Base-by-base conservation (phyloP, 37 sponge, comb jelly and placozoan genomes). In the Halisarca cf. caerulea region DNA sequence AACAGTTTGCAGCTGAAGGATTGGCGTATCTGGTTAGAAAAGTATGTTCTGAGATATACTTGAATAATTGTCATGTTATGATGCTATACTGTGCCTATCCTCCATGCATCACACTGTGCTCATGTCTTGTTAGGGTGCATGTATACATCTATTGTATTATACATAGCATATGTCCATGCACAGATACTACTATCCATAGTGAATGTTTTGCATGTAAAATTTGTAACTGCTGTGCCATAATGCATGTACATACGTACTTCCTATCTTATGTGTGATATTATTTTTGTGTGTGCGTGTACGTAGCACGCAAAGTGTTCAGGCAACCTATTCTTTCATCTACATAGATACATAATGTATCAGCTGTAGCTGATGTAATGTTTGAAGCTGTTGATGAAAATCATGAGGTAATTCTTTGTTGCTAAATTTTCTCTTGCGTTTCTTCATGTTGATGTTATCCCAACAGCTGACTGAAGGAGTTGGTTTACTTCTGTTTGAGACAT, bases 1-100 rank as follows among this genome's bases (percentile, higher is more conserved):
- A 82, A 80, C 84, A 83, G 78, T 97, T 97, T 89, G 97, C 97
- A 58, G 91, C 85, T 0, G 97, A 97, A 80, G 95, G 97, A 57
- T 90, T 97, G 69, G 88, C 91, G 27, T 97, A 92, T 64, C 82
- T 97, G 2, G 59, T 94, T 35, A 79, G 96, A 64, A 92, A 89
- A 79, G 93, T 93, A 32, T 3, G 40, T 59, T 14, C 11, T 0
- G 53, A 3, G 8, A 80, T 55, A 17, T 55, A 55, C 57, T 55
- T 55, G 11, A 55, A 11, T 17, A 55, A 55, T 55, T 11, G 57
- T 55, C 11, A 55, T 17, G 17, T 55, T 55, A 55, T 55, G 17
- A 55, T 11, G 57, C 57, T 55, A 20, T 55, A 55, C 57, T 55
- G 57, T 55, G 17, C 57, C 17, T 55, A 11, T 55, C 17, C 17